Base-by-base conservation (phyloP, 2,113 vertebrate species). In the Ploceus nigricollis region DNA sequence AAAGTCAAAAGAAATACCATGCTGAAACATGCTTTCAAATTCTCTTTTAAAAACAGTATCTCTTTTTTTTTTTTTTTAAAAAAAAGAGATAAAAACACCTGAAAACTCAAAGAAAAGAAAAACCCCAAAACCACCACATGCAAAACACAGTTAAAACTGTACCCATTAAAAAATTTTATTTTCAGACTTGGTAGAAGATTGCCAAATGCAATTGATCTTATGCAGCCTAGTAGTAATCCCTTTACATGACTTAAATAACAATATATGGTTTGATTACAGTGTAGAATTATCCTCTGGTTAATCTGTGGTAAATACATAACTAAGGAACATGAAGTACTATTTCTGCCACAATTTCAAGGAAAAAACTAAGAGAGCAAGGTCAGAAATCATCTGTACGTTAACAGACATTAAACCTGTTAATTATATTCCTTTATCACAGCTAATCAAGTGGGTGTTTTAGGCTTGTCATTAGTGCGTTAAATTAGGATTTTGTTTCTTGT, bases 1-100 rank as follows among this genome's bases (percentile, higher is more conserved):
- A 48, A 84, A 73, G 58, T 82, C 31, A 77, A 91, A 94, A 91
- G 57, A 91, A 96, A 76, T 7, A 89, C 10, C 89, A 96, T 96
- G 95, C 94, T 79, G 48, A 70, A 73, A 61, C 85, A 89, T 94
- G 92, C 82, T 82, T 80, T 86, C 15, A 66, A 61, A 53, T 37
- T 65, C 45, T 21, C 6, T 45, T 73, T 78, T 20, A 89, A 71
- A 51, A 47, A 75, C 20, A 10, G 33, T 37, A 72, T 72, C 68
- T 81, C 51, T 88, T 56, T 78, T 78, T 21, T 63, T 35, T 15
- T n/a, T 50, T 50, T n/a, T 48, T 24, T 18, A 11, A 24, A 53
- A 18, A 39, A 27, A 89, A 80, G 39, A n/a, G 33, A 90, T 19
- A 75, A 56, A 91, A 61, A 3, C 35, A 45, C 33, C n/a, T 68